Evolutionary conservation across 2,113 vertebrate species (phyloP).

Genomic region (Motacilla tschutschensis): DNA sequence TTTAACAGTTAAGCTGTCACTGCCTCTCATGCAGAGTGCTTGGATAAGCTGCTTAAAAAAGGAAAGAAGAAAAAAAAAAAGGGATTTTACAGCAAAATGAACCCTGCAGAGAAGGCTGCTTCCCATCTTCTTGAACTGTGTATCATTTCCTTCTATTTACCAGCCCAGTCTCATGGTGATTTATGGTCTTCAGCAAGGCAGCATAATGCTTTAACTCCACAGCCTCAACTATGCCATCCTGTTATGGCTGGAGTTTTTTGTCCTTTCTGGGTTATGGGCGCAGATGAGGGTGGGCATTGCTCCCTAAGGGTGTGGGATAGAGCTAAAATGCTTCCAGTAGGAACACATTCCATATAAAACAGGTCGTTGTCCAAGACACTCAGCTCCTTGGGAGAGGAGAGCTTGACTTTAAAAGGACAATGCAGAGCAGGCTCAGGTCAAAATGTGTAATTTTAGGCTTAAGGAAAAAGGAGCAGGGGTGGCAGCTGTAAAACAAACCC

Average conservation of each 20-base stretch:
- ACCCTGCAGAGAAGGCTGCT: background rate
- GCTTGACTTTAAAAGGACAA: conserved; percentile 27
- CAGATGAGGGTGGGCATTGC: background rate
- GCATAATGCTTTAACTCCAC: background rate
- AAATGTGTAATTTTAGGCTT: background rate
- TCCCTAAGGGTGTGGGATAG: background rate
- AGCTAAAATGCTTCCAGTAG: background rate
- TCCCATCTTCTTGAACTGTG: background rate
- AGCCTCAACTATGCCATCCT: background rate
- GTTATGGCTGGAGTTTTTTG: background rate
- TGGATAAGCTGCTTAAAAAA: background rate
- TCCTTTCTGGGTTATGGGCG: background rate
- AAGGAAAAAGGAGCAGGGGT: background rate
- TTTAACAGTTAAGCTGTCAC: conserved; percentile 3
- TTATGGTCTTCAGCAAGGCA: background rate
- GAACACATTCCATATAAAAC: background rate
- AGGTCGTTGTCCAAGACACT: background rate
- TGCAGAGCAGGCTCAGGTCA: background rate
- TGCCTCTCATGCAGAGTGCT: background rate
- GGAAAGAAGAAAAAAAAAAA: fast-evolving
- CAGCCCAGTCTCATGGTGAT: background rate
- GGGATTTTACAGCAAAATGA: background rate
- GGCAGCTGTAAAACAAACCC: background rate
- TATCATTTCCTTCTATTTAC: background rate
- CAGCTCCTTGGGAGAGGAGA: background rate